Evolutionary conservation across 1,140 invertebrate species (phyloP).

Genomic region (Coptotermes formosanus): DNA sequence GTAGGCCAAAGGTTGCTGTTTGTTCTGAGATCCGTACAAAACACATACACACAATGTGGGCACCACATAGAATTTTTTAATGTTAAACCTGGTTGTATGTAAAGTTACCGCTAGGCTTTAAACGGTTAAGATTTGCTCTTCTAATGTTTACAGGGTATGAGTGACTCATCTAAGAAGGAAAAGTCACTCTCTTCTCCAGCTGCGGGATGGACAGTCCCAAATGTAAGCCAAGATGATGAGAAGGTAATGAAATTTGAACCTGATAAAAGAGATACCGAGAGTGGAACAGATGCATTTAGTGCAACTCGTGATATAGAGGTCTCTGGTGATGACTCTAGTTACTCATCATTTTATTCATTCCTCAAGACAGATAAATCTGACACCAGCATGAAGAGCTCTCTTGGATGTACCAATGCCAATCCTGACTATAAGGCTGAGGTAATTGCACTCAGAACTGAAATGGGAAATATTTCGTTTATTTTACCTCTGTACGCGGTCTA

Average conservation of each 20-base stretch:
- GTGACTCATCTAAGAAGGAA: constrained; percentile 58
- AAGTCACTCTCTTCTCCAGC: constrained; percentile 37
- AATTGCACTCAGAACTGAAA: not conserved
- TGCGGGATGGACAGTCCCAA: not conserved
- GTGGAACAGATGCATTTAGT: not conserved
- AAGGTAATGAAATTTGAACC: constrained; percentile 12
- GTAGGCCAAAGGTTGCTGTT: no score
- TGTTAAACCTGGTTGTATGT: no score
- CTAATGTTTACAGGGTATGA: constrained; percentile 43
- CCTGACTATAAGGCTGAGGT: not conserved
- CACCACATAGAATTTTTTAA: no score
- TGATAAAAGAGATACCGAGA: not conserved
- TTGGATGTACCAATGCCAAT: constrained; percentile 6
- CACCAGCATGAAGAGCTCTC: constrained; percentile 39
- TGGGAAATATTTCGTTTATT: no score
- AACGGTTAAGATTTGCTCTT: not conserved
- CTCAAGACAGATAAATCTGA: constrained; percentile 43
- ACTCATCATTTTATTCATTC: constrained; percentile 51
- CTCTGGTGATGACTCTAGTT: constrained; percentile 45
- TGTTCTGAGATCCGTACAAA: no score
- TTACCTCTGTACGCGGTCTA: no score
- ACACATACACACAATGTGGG: no score
- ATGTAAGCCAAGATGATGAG: constrained; percentile 20
- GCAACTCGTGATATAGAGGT: constrained; percentile 36
- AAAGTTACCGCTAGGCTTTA: no score